Base-by-base conservation (phyloP, 1,140 invertebrate genomes). In the Drosophila asahinai region DNA sequence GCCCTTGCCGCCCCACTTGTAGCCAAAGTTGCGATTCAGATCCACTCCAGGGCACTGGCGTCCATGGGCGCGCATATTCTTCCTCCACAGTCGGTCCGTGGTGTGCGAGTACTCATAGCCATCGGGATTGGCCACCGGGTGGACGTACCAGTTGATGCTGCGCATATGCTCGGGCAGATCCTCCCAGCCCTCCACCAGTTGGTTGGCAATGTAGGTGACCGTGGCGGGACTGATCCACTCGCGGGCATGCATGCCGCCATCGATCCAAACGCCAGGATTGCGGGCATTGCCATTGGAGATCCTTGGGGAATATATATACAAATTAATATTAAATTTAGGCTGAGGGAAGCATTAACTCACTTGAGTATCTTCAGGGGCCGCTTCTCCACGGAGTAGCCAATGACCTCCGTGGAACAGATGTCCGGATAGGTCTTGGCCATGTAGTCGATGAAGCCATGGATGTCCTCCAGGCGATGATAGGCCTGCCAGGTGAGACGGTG, bases 171-270 rank as follows among this genome's bases (percentile, higher is more conserved):
- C 94, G 9, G 95, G 93, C 83, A 96, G 95, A 7, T 94, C 94
- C 25, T 96, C 94, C 86, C 95, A 95, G 81, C 96, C 96, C 83
- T 96, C 96, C 3, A 96, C 95, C 52, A 98, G 93, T 91, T 97
- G 95, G 82, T 96, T 96, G 33, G 98, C 94, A 19, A 98, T 96
- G 90, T 95, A 98, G 19, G 97, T 96, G 12, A 97, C 96, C 0
- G 96, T 96, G 0, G 98, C 97, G 3, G 97, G 96, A 51, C 97
- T 96, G 63, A 99, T 98, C 98, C 98, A 99, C 94, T 99, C 98
- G 38, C 98, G 93, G 0, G 97, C 97, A 86, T 99, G 98, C 83
- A 98, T 97, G 14, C 97, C 97, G 93, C 94, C 94, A 84, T 96
- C 95, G 52, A 95, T 94, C 93, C 95, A 96, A n/a, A 95, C 92